Evolutionary conservation across 2,113 vertebrate species (phyloP).

Genomic region (Setophaga coronata): DNA sequence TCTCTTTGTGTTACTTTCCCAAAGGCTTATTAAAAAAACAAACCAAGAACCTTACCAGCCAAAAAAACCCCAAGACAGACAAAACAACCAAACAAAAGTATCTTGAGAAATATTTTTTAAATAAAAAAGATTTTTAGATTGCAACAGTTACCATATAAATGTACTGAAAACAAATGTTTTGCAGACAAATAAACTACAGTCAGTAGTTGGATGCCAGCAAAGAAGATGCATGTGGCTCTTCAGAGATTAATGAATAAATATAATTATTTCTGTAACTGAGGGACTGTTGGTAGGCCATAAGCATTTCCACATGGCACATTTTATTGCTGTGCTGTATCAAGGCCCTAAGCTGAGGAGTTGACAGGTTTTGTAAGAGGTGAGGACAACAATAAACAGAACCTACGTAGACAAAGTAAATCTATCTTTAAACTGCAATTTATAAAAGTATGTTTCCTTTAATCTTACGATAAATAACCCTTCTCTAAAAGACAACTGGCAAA

Average conservation of each 20-base stretch:
- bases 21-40: not conserved
- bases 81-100: not conserved
- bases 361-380: not conserved
- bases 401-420: not conserved
- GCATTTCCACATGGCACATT: not conserved
- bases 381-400: not conserved
- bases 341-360: not conserved
- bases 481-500: not conserved
- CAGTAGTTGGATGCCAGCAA: not conserved
- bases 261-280: not conserved
- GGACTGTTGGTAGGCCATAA: not conserved
- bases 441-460: not conserved
- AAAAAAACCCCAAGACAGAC: not conserved
- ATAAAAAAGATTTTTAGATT: not conserved
- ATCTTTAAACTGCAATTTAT: not conserved
- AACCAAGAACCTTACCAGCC: not conserved
- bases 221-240: not conserved
- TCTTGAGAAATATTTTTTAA: not conserved
- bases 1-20: not conserved
- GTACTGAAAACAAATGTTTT: not conserved
- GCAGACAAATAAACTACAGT: not conserved
- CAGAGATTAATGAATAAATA: not conserved
- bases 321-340: not conserved
- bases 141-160: not conserved
- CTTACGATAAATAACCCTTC: not conserved